These are phyloP conservation scores for Neomonachus schauinslandi DNA, from an alignment of 2,113 vertebrate species.

Conservation along the genomic window DNA sequence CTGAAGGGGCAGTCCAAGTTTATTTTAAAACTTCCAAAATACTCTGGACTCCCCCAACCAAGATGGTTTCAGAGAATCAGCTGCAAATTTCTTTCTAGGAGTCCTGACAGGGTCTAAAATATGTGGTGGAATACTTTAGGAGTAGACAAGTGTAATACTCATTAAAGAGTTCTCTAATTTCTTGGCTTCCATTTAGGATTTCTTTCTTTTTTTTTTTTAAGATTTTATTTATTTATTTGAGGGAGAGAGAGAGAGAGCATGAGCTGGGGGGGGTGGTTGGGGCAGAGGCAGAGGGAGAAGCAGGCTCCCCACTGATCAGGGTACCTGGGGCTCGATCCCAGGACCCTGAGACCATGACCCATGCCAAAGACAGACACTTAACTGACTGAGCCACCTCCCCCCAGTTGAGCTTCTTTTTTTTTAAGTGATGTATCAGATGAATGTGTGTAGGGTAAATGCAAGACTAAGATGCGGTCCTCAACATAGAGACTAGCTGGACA, in stretches of 20 bases:
- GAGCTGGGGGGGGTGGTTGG: neutral
- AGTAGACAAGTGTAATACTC: neutral
- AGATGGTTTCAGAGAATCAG: neutral
- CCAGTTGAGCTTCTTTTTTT: neutral
- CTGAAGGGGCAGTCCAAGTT: neutral
- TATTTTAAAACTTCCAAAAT: conserved; percentile 24
- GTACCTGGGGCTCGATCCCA: neutral
- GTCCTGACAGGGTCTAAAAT: neutral
- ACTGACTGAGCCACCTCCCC: neutral
- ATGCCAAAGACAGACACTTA: neutral
- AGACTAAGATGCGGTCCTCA: neutral
- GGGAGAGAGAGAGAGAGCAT: neutral
- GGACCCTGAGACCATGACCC: neutral
- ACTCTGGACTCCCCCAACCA: neutral
- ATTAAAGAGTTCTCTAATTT: neutral
- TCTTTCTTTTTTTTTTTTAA: neutral
- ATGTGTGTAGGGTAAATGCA: neutral
- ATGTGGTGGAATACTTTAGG: neutral
- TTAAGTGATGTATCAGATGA: neutral
- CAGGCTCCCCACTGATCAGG: neutral
- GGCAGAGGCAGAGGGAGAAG: neutral
- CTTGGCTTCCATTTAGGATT: neutral
- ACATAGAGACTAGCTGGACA: no score
- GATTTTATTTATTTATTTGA: neutral
- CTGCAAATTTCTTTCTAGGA: neutral